phyloP scores from a whole-genome alignment of 2,113 vertebrate genomes.

The Gadus macrocephalus region DNA sequence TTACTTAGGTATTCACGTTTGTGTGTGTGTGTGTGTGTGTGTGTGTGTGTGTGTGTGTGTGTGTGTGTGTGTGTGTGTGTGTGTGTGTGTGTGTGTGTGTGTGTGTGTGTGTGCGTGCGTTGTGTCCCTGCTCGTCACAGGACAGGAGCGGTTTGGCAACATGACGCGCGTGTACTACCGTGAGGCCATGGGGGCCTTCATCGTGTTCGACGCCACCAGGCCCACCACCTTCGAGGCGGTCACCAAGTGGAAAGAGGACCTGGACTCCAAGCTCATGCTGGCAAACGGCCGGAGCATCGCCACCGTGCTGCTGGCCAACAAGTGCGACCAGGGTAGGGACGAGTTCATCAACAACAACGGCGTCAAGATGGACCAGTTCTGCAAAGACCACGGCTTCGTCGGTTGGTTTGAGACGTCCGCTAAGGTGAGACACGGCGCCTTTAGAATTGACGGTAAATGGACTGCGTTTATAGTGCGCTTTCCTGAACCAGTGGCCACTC shows the following conservation, averaged over 20 bases:
- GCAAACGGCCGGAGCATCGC: conserved; percentile 72
- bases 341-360: conserved; percentile 54
- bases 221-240: conserved; percentile 77
- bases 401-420: conserved; percentile 80
- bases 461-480: no score
- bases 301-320: conserved; percentile 77
- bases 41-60: not conserved
- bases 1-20: no score
- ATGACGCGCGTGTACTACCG: conserved; percentile 83
- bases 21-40: no score
- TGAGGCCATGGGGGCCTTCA: conserved; percentile 79
- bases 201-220: conserved; percentile 77
- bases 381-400: conserved; percentile 75
- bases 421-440: conserved; percentile 61
- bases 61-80: conserved; percentile 4
- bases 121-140: conserved; percentile 42
- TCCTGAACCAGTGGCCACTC: no score
- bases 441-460: no score
- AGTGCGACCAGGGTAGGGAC: conserved; percentile 74
- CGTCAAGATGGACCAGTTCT: conserved; percentile 76
- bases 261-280: conserved; percentile 77
- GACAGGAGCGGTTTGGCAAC: conserved; percentile 82
- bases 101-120: conserved; percentile 11
- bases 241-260: conserved; percentile 79
- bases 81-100: not conserved